Percentiles rank a stretch among this genome's conserved stretches.
These are phyloP conservation scores for Nyctibius grandis DNA, from an alignment of 2,797 vertebrate species.

Conservation along the genomic window DNA sequence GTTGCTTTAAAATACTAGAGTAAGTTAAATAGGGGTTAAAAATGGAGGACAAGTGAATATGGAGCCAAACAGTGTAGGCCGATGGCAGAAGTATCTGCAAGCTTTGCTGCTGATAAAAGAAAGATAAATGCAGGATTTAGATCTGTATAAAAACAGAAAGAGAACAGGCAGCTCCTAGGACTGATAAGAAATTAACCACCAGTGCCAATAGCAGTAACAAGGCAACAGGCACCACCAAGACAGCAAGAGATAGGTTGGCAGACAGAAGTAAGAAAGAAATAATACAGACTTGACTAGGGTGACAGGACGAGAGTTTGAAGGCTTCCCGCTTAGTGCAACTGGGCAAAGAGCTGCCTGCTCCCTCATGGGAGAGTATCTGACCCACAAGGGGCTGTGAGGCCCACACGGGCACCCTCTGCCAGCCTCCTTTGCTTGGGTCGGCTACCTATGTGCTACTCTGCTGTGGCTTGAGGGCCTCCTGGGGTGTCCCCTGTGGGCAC, in stretches of 20 bases:
- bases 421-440: accelerated
- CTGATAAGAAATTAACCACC: conserved; percentile 36
- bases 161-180: conserved; percentile 32
- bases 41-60: neutral
- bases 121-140: conserved; percentile 32
- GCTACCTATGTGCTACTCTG: accelerated
- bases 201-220: conserved; percentile 33
- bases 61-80: neutral
- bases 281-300: neutral
- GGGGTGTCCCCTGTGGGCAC: accelerated
- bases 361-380: neutral
- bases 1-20: neutral
- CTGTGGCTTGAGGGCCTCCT: accelerated
- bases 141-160: conserved; percentile 28
- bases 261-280: conserved; percentile 41
- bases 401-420: accelerated
- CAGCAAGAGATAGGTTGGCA: conserved; percentile 46
- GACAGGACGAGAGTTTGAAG: neutral
- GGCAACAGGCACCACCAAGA: conserved; percentile 61
- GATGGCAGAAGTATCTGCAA: conserved; percentile 15
- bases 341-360: neutral
- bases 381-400: neutral
- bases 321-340: neutral
- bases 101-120: conserved; percentile 26
- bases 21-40: conserved; percentile 4